These are phyloP conservation scores for Folsomia manolachei DNA, from an alignment of 2,888 invertebrate species.

Conservation along the genomic window DNA sequence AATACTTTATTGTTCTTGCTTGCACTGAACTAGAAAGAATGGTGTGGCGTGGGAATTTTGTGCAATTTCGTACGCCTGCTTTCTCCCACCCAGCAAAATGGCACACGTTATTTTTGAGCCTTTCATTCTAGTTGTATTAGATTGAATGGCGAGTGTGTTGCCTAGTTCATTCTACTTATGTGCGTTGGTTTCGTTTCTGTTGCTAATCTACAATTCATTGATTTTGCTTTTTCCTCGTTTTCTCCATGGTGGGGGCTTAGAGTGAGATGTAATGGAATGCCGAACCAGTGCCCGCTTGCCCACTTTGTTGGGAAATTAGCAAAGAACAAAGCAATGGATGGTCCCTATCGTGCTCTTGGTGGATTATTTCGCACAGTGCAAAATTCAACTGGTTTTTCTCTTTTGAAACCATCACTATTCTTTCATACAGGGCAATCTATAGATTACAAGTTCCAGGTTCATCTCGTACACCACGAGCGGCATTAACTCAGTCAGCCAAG, in stretches of 20 bases:
- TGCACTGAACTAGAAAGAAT: no score
- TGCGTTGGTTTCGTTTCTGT: background rate
- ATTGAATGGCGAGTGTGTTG: constrained; percentile 7
- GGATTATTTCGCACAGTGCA: background rate
- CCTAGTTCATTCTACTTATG: background rate
- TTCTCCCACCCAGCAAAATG: background rate
- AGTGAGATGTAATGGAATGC: background rate
- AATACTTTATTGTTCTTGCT: background rate
- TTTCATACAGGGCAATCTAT: no score
- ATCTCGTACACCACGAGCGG: no score
- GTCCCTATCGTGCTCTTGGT: background rate
- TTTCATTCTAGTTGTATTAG: background rate
- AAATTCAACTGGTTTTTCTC: constrained; percentile 2
- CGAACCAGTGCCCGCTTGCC: background rate
- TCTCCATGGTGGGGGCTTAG: background rate
- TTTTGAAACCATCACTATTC: no score
- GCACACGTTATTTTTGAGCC: background rate
- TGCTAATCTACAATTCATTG: constrained; percentile 8
- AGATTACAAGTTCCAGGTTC: no score
- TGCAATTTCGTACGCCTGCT: background rate
- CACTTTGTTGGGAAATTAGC: background rate
- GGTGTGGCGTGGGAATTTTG: background rate
- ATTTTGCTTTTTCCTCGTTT: background rate
- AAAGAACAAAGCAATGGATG: background rate
- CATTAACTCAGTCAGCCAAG: background rate